Percentiles rank a stretch among this genome's conserved stretches.
Conservation (phyloP, 2,888 invertebrate genomes). For the Allophyes oxyacanthae region DNA sequence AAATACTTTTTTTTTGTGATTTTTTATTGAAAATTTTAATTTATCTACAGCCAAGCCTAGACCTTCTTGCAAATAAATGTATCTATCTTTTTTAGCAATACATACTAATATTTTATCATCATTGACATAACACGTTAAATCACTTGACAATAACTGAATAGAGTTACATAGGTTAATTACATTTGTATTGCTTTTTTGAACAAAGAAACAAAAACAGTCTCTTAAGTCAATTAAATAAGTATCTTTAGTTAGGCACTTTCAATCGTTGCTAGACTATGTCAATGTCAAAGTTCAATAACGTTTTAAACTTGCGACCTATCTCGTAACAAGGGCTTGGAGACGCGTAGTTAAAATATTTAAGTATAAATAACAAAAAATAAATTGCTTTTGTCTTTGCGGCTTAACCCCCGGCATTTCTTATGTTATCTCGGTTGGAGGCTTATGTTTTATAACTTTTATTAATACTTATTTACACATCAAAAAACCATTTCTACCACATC, state of each 20-base stretch:
- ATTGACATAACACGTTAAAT: no score
- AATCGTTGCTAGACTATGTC: slow-evolving; percentile 43
- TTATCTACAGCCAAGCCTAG: not conserved
- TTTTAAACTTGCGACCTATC: slow-evolving; percentile 39
- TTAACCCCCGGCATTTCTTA: slow-evolving; percentile 25
- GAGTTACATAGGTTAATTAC: no score
- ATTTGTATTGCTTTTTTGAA: no score
- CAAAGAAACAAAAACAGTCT: not conserved
- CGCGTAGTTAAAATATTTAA: slow-evolving; percentile 15
- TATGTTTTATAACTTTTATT: slow-evolving; percentile 24
- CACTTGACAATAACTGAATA: no score
- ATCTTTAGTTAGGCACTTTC: slow-evolving; percentile 18
- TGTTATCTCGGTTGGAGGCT: slow-evolving; percentile 3
- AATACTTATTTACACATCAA: slow-evolving; percentile 1
- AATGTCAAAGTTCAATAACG: slow-evolving; percentile 61
- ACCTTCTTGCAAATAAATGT: not conserved
- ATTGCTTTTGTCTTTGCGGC: slow-evolving; percentile 11
- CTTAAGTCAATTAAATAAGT: slow-evolving; percentile 1
- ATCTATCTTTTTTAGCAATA: no score
- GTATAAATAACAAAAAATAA: slow-evolving; percentile 25
- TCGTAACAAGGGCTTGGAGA: slow-evolving; percentile 24
- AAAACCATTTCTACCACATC: no score
- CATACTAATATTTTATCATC: no score
- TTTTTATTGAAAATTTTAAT: slow-evolving; percentile 11
- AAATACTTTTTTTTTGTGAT: slow-evolving; percentile 29